A percentile compares a stretch with the other conserved stretches of the same genome.
These are phyloP conservation scores for Pseudocheirus occidentalis DNA, from an alignment of 2,797 vertebrate species.

Conservation along the genomic window DNA sequence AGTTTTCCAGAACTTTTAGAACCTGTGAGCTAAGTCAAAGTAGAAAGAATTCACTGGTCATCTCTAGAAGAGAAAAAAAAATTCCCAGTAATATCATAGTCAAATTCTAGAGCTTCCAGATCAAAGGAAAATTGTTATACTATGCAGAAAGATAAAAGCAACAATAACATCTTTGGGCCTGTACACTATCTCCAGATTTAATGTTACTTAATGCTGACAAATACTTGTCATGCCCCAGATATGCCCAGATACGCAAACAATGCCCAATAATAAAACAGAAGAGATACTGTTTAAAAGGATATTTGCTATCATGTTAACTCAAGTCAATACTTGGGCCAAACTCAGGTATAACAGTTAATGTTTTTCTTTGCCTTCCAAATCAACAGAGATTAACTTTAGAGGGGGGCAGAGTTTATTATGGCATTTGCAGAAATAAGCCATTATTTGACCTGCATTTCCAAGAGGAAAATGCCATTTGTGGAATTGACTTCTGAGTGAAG, in stretches of 20 bases:
- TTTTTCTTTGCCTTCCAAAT: neutral
- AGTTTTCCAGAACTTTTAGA: neutral
- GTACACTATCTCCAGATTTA: neutral
- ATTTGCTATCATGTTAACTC: neutral
- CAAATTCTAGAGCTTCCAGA: neutral
- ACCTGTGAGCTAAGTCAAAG: neutral
- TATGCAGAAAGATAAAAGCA: neutral
- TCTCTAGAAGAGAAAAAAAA: neutral
- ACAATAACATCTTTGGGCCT: neutral
- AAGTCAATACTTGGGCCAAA: neutral
- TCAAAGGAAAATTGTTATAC: neutral
- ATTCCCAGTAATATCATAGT: neutral
- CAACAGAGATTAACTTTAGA: neutral
- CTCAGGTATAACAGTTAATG: neutral
- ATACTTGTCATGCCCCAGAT: no score
- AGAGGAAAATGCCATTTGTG: slow-evolving; percentile 65
- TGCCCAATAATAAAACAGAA: neutral
- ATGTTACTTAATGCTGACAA: neutral
- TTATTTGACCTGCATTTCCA: slow-evolving; percentile 54
- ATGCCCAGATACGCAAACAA: neutral
- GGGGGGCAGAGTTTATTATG: slow-evolving; percentile 32
- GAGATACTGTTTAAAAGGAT: neutral
- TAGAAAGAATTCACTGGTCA: neutral
- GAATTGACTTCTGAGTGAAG: slow-evolving; percentile 66
- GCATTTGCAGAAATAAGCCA: neutral